Evolutionary conservation across 2,797 vertebrate genomes (phyloP).

Genomic region (Smutsia gigantea): DNA sequence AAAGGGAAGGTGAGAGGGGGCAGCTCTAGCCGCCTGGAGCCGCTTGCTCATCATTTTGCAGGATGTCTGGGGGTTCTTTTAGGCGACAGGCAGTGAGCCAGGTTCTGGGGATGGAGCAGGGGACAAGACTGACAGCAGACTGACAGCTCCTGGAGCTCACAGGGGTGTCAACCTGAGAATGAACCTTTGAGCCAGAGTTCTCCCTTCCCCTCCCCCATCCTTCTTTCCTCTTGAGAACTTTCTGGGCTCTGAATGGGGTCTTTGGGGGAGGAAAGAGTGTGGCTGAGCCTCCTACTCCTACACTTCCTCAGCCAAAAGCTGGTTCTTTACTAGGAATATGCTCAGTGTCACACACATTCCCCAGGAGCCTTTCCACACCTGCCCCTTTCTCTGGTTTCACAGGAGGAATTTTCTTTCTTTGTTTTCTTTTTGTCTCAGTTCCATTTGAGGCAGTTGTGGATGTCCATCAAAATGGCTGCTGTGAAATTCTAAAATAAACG

Average conservation of each 20-base stretch:
- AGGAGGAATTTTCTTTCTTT: neutral
- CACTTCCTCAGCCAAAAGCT: neutral
- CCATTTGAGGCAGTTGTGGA: slow-evolving; percentile 13
- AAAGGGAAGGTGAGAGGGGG: neutral
- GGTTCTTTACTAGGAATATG: neutral
- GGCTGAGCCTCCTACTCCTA: neutral
- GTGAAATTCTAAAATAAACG: neutral
- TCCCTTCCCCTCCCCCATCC: neutral
- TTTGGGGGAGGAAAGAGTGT: neutral
- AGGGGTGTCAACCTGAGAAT: neutral
- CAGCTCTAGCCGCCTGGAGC: neutral
- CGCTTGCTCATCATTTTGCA: neutral
- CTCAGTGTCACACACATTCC: neutral
- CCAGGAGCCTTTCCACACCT: neutral
- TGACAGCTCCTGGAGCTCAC: neutral
- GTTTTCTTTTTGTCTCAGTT: slow-evolving; percentile 33
- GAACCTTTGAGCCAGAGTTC: neutral
- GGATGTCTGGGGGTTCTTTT: neutral
- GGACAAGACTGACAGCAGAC: neutral
- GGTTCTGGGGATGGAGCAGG: neutral
- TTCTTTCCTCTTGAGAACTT: neutral
- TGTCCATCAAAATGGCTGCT: neutral
- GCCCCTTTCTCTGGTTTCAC: slow-evolving; percentile 31
- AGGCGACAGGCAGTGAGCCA: neutral
- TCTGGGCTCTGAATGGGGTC: neutral